Conservation (phyloP, 2,113 vertebrate genomes). For the Bungarus multicinctus region DNA sequence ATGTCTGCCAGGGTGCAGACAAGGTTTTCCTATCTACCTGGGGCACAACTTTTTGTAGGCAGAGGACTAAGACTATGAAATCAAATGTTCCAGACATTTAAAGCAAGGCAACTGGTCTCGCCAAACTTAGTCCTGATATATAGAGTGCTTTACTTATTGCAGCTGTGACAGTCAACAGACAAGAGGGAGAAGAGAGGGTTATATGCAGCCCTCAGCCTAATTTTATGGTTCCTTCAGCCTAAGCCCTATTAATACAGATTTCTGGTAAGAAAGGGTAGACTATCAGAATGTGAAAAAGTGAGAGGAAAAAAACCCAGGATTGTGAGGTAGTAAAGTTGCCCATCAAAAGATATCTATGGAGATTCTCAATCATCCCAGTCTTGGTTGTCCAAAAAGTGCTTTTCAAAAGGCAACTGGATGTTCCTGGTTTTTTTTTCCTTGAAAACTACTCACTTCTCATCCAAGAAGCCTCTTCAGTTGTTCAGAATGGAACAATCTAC, state of each 20-base stretch:
- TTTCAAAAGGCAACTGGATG: no score
- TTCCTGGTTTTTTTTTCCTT: background rate
- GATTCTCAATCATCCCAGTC: background rate
- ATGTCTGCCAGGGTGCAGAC: constrained; percentile 57
- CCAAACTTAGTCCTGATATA: background rate
- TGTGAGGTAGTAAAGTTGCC: background rate
- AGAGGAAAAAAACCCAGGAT: background rate
- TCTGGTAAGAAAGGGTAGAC: background rate
- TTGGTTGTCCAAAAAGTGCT: no score
- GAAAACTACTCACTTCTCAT: background rate
- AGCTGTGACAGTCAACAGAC: background rate
- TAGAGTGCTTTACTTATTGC: fast-evolving
- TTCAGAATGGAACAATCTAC: background rate
- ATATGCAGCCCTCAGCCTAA: background rate
- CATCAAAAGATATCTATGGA: background rate
- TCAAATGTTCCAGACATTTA: constrained; percentile 1
- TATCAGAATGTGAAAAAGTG: background rate
- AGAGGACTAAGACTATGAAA: constrained; percentile 19
- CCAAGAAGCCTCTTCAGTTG: background rate
- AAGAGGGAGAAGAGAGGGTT: background rate
- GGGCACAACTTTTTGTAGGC: background rate
- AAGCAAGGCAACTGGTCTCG: background rate
- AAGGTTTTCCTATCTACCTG: constrained; percentile 20
- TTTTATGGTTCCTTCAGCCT: background rate
- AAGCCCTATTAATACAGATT: background rate